Evolutionary conservation across 2,797 vertebrate species (phyloP), one percentile per base, ranked within the genome.

Genomic region (Melanotaenia nigrans): DNA sequence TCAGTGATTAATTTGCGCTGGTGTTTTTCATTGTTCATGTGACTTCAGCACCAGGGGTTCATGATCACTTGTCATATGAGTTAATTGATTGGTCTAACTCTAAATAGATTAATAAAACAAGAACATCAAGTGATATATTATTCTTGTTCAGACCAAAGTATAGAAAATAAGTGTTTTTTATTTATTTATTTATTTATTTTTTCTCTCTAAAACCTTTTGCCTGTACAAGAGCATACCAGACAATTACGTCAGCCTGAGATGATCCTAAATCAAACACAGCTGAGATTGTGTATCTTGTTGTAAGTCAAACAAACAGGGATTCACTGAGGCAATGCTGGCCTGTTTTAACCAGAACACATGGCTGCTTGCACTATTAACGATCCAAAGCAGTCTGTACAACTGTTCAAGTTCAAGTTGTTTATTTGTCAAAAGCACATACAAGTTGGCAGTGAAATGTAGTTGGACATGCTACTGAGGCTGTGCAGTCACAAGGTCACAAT

Each of bases 1-100:
- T 80, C 78, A 38, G 53, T 49, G 1, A 38, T 61, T 69, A 78
- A 20, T 66, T 68, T 64, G 4, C 59, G 28, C 24, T 3, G 1
- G 11, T n/a, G 71, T 61, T 75, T 64, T 60, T 55, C 18, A 72
- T 28, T 47, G 35, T 63, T 18, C 5, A 28, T 47, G 12, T 54
- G 32, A 28, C 33, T 68, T 49, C 28, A 54, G 24, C 38, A 51
- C 24, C 54, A 38, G 1, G 30, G 30, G 56, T n/a, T 42, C 38
- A 30, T 54, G n/a, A 18, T 58, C 10, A 45, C 14, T 62, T 53
- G 13, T 35, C 14, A 51, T 24, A 20, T 53, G 51, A 18, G 28
- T 25, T 6, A 67, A 45, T 40, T 57, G 30, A 47, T 51, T 22
- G 22, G 47, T 51, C 20, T 51, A 20, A n/a, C 20, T n/a, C n/a